phyloP scores from a whole-genome alignment of 1,140 invertebrate genomes.

The Paraescarpia echinospica region DNA sequence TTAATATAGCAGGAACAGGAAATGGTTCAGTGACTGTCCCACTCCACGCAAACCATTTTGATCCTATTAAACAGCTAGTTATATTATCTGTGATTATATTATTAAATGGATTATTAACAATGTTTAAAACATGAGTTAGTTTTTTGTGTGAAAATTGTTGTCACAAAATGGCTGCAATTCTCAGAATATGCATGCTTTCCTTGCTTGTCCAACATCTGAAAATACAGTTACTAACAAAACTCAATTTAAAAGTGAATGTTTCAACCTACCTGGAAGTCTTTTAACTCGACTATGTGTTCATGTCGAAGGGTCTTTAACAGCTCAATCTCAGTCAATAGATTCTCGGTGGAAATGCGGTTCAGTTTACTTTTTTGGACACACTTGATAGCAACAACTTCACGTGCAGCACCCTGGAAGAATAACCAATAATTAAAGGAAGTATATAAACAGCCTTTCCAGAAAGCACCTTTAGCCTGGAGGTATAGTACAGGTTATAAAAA shows the following conservation, averaged over 20 bases:
- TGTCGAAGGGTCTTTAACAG: conserved; percentile 81
- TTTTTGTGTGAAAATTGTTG: not conserved
- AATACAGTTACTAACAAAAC: not conserved
- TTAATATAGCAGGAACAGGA: too few species aligned
- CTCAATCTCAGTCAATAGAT: conserved; percentile 82
- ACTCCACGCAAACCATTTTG: too few species aligned
- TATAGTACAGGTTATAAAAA: too few species aligned
- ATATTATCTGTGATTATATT: too few species aligned
- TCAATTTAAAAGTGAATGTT: not conserved
- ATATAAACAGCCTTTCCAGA: too few species aligned
- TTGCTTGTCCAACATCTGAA: not conserved
- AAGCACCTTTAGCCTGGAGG: too few species aligned
- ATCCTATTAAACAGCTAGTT: too few species aligned
- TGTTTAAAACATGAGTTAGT: not conserved
- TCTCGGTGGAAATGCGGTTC: conserved; percentile 76
- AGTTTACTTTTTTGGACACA: conserved; percentile 75
- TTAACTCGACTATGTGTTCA: conserved; percentile 80
- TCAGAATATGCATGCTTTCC: not conserved
- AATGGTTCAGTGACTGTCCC: too few species aligned
- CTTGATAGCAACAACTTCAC: conserved; percentile 79
- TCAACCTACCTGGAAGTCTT: conserved; percentile 69
- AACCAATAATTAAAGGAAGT: conserved; percentile 22
- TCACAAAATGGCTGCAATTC: not conserved
- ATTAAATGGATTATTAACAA: too few species aligned
- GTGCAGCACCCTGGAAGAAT: conserved; percentile 62